These are phyloP conservation scores for Melospiza melodia DNA, from an alignment of 2,113 vertebrate species.

Conservation along the genomic window DNA sequence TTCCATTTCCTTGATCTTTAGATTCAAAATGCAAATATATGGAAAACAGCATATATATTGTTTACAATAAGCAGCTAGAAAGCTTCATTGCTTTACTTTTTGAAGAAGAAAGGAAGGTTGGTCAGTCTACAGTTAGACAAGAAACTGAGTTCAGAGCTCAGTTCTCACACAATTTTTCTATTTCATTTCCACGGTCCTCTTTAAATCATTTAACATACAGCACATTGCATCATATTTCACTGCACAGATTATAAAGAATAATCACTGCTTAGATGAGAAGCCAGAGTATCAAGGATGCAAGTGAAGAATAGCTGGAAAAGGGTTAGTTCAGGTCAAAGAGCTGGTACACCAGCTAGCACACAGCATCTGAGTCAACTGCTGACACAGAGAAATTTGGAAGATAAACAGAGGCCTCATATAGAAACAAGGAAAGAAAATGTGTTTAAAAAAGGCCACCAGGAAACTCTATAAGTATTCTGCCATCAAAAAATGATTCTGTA, in stretches of 20 bases:
- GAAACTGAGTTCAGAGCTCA: not conserved
- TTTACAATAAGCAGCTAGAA: not conserved
- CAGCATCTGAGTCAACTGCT: not conserved
- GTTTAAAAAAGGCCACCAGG: not conserved
- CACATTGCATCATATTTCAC: not conserved
- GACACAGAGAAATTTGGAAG: not conserved
- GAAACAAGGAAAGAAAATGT: not conserved
- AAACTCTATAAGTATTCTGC: not conserved
- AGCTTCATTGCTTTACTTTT: not conserved
- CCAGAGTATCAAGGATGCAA: not conserved
- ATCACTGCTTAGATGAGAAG: not conserved
- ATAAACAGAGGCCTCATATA: not conserved
- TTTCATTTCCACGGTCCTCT: not conserved
- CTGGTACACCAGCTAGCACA: not conserved
- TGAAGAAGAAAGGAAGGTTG: not conserved
- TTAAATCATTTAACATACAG: not conserved
- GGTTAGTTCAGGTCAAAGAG: not conserved
- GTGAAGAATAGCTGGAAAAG: not conserved
- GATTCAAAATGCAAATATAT: not conserved
- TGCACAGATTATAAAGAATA: not conserved
- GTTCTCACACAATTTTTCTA: not conserved
- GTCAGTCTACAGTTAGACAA: not conserved
- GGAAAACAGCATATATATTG: not conserved
- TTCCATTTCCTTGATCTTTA: not conserved
- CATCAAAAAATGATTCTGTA: not conserved